Conservation (phyloP, 2,888 invertebrate species). For the Xiphydria camelus region DNA sequence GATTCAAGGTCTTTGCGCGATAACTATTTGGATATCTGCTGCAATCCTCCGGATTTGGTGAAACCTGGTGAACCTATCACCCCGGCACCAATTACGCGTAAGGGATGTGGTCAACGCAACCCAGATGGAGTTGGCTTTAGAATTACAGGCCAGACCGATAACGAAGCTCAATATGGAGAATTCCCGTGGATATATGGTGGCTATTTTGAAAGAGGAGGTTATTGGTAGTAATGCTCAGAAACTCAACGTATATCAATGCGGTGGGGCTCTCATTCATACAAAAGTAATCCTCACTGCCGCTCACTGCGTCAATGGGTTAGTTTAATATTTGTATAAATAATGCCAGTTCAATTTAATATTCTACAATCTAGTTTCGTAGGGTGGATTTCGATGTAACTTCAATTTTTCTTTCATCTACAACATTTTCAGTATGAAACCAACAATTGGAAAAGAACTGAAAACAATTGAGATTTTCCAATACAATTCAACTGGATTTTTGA, state of each 20-base stretch:
- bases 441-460: no score
- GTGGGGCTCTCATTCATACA: conserved; percentile 79
- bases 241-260: conserved; percentile 72
- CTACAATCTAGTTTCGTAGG: no score
- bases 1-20: conserved; percentile 63
- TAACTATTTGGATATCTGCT: conserved; percentile 77
- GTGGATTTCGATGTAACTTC: no score
- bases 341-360: no score
- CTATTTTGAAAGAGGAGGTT: conserved; percentile 65
- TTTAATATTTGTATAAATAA: no score
- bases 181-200: conserved; percentile 88
- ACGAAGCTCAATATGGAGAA: conserved; percentile 76
- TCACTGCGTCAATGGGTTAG: conserved; percentile 67
- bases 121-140: conserved; percentile 73
- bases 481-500: no score
- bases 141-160: conserved; percentile 67
- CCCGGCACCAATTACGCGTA: conserved; percentile 40
- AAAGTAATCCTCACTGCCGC: conserved; percentile 79
- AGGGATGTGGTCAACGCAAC: conserved; percentile 75
- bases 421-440: no score
- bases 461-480: no score
- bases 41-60: conserved; percentile 56
- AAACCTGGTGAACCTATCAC: conserved; percentile 35
- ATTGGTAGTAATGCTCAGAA: conserved; percentile 60
- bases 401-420: no score